These are phyloP conservation scores for Danio choprae DNA, from an alignment of 2,797 vertebrate species.

Conservation along the genomic window DNA sequence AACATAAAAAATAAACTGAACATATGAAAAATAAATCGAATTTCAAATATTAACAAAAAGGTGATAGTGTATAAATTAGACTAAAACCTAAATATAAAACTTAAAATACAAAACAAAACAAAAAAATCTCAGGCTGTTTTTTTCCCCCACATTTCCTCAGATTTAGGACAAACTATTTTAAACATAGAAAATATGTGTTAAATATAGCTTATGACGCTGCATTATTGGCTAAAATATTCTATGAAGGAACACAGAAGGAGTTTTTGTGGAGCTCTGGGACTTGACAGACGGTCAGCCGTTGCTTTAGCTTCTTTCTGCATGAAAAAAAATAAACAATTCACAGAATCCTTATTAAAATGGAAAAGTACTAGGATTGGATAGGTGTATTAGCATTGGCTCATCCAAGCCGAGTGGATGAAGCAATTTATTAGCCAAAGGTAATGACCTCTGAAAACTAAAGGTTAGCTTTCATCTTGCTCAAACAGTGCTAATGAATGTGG, in stretches of 20 bases:
- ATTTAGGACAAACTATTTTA: not conserved
- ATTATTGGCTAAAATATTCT: not conserved
- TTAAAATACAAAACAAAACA: no score
- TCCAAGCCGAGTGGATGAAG: slow-evolving; percentile 21
- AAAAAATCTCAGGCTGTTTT: not conserved
- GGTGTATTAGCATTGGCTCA: slow-evolving; percentile 16
- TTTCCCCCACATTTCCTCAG: not conserved
- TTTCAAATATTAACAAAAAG: no score
- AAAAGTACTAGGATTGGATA: slow-evolving; percentile 23
- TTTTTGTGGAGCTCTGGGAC: slow-evolving; percentile 12
- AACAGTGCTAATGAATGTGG: slow-evolving; percentile 23
- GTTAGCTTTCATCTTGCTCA: slow-evolving; percentile 34
- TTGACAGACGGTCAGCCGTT: slow-evolving; percentile 7
- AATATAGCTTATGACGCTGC: not conserved
- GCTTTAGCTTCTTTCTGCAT: slow-evolving; percentile 1
- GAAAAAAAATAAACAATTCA: not conserved
- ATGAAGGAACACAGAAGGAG: slow-evolving; percentile 4
- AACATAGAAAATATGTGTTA: not conserved
- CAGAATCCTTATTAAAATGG: slow-evolving; percentile 20
- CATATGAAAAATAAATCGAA: no score
- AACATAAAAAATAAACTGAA: not conserved
- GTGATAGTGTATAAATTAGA: not conserved
- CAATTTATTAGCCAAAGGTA: slow-evolving; percentile 31
- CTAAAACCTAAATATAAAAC: not conserved
- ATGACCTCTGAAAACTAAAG: slow-evolving; percentile 32